These are phyloP conservation scores for Sebastes fasciatus DNA, from an alignment of 2,113 vertebrate genomes.

Conservation along the genomic window DNA sequence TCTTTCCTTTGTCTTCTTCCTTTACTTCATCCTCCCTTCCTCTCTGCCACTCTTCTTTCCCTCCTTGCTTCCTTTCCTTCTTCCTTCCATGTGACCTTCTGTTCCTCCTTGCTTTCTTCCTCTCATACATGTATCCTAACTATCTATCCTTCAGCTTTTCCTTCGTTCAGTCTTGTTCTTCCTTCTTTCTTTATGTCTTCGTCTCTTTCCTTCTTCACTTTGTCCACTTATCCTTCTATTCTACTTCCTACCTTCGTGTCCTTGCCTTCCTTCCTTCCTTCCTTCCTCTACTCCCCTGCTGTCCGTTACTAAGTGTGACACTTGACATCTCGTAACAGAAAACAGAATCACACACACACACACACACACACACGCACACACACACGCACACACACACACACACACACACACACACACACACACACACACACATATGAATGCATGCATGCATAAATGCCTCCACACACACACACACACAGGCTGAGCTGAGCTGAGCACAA, in stretches of 20 bases:
- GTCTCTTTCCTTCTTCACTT: too few relatives aligned
- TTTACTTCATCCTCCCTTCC: not conserved
- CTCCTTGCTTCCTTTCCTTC: not conserved
- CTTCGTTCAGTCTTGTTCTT: not conserved
- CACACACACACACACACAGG: conserved; percentile 19
- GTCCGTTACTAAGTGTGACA: not conserved
- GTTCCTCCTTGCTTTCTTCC: not conserved
- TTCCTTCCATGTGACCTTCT: not conserved
- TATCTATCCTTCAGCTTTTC: not conserved
- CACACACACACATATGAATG: conserved; percentile 9
- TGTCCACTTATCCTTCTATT: too few relatives aligned
- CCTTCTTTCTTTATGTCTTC: too few relatives aligned
- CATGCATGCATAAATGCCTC: not conserved
- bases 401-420: conserved; percentile 17
- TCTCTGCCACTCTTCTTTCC: not conserved
- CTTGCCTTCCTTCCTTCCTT: not conserved
- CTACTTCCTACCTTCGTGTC: not conserved
- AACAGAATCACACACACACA: conserved; percentile 17
- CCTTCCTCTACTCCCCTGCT: not conserved
- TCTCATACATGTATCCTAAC: too few relatives aligned
- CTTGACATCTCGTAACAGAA: conserved; percentile 21
- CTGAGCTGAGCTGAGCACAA: conserved; percentile 8
- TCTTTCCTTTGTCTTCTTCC: not conserved
- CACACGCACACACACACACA: conserved; percentile 24
- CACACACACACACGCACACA: conserved; percentile 29